Evolutionary conservation across 2,113 vertebrate genomes (phyloP), one percentile per base, ranked within the genome.

Genomic region (Scytalopus superciliaris): DNA sequence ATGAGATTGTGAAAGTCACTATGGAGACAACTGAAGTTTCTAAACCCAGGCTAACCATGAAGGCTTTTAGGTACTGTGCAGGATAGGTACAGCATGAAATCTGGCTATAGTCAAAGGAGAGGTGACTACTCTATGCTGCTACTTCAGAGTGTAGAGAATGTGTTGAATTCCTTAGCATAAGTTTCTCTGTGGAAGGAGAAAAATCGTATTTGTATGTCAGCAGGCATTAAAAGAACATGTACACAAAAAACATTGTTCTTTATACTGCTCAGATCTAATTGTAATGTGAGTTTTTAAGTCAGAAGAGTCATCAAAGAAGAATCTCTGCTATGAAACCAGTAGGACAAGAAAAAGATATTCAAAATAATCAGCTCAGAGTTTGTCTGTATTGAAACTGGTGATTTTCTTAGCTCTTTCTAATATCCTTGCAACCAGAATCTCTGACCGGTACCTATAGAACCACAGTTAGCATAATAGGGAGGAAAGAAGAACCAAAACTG

Each of bases 331-430:
- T 67, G 30, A 57, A 87, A 85, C 5, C 13, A 82, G 7, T 12
- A 84, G 19, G n/a, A 24, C 9, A 83, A 78, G 10, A 13, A 28
- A 40, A 45, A 24, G 53, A 45, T 5, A 35, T 9, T 7, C 17
- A 49, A 81, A 89, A 67, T 17, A 89, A 73, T 24, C 31, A 52
- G 17, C 7, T 76, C 9, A 19, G 3, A 19, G 3, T 31, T 72
- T 68, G 9, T 39, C 35, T 69, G 1, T 28, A 39, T n/a, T 60
- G 55, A 89, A 78, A 3, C 8, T 0, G 0, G 6, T 39, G 7
- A 42, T 67, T 59, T 77, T 68, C 44, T 75, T 33, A 42, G 7
- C 27, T 45, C 27, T 55, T 87, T 67, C 30, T 35, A 70, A 81
- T 21, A 35, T 11, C 14, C 5, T 76, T 70, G 33, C 9, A 33